phyloP scores from a whole-genome alignment of 2,797 vertebrate species.

The Orientallactaga sibirica region DNA sequence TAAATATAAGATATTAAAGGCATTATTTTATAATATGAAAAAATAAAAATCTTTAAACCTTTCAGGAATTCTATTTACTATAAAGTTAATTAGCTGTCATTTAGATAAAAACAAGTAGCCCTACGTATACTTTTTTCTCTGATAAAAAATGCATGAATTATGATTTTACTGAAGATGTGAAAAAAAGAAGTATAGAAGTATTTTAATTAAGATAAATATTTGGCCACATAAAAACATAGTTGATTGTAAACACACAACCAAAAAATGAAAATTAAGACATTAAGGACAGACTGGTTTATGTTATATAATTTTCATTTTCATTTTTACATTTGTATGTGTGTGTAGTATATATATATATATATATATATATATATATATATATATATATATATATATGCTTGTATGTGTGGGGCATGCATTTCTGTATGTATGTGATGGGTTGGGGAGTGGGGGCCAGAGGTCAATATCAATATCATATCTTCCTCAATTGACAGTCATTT shows the following conservation, averaged over 20 bases:
- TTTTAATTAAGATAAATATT: constrained; percentile 33
- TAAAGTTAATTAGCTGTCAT: not conserved
- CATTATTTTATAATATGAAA: not conserved
- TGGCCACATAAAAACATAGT: constrained; percentile 33
- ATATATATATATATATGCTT: too few species aligned
- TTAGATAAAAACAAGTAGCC: constrained; percentile 4
- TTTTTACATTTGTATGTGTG: too few species aligned
- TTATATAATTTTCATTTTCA: not conserved
- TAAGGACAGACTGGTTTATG: not conserved
- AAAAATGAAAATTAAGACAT: constrained; percentile 27
- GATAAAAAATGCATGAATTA: not conserved
- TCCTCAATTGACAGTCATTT: too few species aligned
- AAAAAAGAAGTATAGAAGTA: not conserved
- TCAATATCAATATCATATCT: too few species aligned
- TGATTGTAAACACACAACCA: not conserved
- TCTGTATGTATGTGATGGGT: too few species aligned
- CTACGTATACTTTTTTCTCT: not conserved
- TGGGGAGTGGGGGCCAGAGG: too few species aligned
- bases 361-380: too few species aligned
- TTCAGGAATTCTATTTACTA: not conserved
- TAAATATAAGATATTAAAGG: constrained; percentile 35
- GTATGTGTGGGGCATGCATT: too few species aligned
- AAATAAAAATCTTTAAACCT: not conserved
- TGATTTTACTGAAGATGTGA: constrained; percentile 24
- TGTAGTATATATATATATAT: too few species aligned